Conservation (phyloP, 2,797 vertebrate genomes). For the Spondyliosoma cantharus region DNA sequence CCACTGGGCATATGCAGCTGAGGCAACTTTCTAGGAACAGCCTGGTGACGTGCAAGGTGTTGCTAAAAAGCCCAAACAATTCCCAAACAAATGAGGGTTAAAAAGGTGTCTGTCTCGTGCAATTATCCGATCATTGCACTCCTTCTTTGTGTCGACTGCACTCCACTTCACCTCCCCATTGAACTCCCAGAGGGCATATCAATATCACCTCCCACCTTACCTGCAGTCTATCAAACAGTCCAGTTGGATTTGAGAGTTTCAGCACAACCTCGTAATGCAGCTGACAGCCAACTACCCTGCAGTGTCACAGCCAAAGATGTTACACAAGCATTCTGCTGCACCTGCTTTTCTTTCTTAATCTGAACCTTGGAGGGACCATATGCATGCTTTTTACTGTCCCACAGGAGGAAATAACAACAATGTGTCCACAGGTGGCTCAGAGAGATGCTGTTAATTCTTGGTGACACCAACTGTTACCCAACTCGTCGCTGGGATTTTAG, state of each 20-base stretch:
- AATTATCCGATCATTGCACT: conserved; percentile 15
- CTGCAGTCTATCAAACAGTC: conserved; percentile 13
- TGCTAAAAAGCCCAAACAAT: conserved; percentile 4
- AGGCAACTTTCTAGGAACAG: conserved; percentile 37
- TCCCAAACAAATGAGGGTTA: conserved; percentile 4
- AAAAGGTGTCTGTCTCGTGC: conserved; percentile 9
- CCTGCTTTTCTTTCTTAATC: not conserved
- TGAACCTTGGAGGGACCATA: not conserved
- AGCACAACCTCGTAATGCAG: not conserved
- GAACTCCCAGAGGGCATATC: conserved; percentile 10
- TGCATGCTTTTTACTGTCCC: not conserved
- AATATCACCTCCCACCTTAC: conserved; percentile 16
- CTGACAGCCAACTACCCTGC: conserved; percentile 2
- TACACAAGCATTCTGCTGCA: not conserved
- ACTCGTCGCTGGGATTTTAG: not conserved
- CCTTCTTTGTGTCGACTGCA: conserved; percentile 14
- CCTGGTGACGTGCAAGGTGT: not conserved
- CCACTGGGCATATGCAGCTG: not conserved
- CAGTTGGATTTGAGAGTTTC: not conserved
- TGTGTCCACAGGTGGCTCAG: not conserved
- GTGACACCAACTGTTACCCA: not conserved
- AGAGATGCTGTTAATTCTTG: not conserved
- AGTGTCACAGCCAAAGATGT: not conserved
- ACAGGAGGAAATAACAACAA: not conserved
- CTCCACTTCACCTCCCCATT: not conserved